These are phyloP conservation scores for Eudasyphora cyanicolor DNA, from an alignment of 2,888 invertebrate genomes.

Conservation along the genomic window DNA sequence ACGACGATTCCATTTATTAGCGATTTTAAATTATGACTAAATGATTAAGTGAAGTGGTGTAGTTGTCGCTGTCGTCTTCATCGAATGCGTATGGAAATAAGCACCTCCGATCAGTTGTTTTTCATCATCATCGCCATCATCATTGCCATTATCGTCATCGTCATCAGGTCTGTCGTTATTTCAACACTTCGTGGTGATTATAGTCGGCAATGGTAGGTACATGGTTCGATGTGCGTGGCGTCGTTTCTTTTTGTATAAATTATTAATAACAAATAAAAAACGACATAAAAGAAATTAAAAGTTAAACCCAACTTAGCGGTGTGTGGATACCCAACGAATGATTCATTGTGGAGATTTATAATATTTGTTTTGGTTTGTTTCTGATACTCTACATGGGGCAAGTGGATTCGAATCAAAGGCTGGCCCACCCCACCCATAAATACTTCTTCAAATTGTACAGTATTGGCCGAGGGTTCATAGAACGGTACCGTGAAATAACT, in stretches of 20 bases:
- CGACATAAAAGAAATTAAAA: slow-evolving; percentile 1
- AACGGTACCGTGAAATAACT: no score
- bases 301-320: background rate
- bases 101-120: no score
- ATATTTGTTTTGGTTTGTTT: background rate
- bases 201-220: background rate
- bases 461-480: no score
- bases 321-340: background rate
- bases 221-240: background rate
- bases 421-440: no score
- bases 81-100: slow-evolving; percentile 8
- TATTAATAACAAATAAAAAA: slow-evolving; percentile 16
- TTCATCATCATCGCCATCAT: background rate
- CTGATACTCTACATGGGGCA: background rate
- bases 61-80: slow-evolving; percentile 19
- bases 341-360: background rate
- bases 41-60: slow-evolving; percentile 45
- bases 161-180: slow-evolving; percentile 37
- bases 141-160: background rate
- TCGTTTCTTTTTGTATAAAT: slow-evolving; percentile 2
- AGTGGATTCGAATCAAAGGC: background rate
- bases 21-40: slow-evolving; percentile 61
- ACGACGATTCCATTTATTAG: slow-evolving; percentile 57
- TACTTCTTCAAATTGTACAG: no score
- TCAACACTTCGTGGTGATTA: slow-evolving; percentile 51